These are phyloP conservation scores for Aurelia sp. DNA, from an alignment of 30 jellyfish, hydroid and myxozoan genomes.

Conservation along the genomic window DNA sequence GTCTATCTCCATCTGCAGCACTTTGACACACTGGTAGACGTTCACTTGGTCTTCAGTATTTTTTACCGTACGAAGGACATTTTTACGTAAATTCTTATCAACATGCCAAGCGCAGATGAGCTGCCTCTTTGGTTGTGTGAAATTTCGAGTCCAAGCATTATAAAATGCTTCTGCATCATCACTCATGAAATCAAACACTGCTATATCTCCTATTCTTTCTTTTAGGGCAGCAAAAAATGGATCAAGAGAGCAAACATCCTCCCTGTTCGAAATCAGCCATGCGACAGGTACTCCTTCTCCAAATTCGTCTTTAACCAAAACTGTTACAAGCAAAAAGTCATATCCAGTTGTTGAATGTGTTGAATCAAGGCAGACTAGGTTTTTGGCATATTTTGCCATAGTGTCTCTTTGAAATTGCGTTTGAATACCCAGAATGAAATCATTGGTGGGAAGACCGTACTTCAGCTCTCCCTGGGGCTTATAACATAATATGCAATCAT, in stretches of 20 bases:
- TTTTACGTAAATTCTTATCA: constrained; percentile 36
- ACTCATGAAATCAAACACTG: constrained; percentile 40
- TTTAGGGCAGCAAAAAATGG: too few species aligned
- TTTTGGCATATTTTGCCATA: background rate
- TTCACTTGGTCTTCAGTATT: constrained; percentile 14
- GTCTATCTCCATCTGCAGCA: constrained; percentile 29
- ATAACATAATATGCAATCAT: constrained; percentile 24
- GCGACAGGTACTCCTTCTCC: constrained; percentile 75
- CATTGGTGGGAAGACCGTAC: constrained; percentile 38
- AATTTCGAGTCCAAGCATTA: constrained; percentile 51
- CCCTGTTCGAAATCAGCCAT: constrained; percentile 55
- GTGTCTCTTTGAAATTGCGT: constrained; percentile 24
- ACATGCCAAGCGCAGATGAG: constrained; percentile 69
- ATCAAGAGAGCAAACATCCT: constrained; percentile 50
- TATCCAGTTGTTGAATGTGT: constrained; percentile 49
- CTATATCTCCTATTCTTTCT: constrained; percentile 23
- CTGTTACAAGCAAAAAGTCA: constrained; percentile 52
- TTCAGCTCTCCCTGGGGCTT: constrained; percentile 32
- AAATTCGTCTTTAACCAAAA: constrained; percentile 57
- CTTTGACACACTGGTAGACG: constrained; percentile 21
- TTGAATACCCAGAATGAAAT: constrained; percentile 38
- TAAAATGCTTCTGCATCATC: constrained; percentile 68
- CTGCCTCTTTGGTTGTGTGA: constrained; percentile 25
- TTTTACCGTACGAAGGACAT: background rate
- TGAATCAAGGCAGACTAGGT: constrained; percentile 42